phyloP scores from a whole-genome alignment of 2,113 vertebrate species.

The Felis chaus region DNA sequence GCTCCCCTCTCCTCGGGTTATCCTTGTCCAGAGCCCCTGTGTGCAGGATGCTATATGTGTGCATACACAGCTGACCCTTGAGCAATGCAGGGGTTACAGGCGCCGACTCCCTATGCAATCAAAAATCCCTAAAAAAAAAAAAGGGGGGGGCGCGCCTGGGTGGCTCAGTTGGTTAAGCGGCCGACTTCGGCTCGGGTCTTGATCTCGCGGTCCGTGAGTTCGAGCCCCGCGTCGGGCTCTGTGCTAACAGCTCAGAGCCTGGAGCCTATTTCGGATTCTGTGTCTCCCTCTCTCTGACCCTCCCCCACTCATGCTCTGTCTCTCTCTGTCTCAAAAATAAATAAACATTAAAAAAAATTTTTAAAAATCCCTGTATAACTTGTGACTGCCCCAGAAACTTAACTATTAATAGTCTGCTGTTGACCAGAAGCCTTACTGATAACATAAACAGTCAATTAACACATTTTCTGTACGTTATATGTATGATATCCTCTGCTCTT shows the following conservation, averaged over 20 bases:
- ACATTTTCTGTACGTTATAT: not conserved
- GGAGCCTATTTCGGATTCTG: too few relatives aligned
- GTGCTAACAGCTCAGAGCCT: too few relatives aligned
- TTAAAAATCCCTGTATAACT: not conserved
- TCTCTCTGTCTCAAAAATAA: too few relatives aligned
- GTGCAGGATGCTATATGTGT: rapidly evolving
- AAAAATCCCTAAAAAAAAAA: not conserved
- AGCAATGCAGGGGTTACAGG: not conserved
- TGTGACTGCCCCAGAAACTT: not conserved
- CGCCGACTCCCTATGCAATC: not conserved
- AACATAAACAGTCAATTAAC: not conserved
- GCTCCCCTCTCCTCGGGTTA: not conserved
- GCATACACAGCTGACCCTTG: not conserved
- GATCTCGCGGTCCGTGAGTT: too few relatives aligned
- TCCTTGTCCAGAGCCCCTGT: too few relatives aligned
- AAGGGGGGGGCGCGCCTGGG: too few relatives aligned
- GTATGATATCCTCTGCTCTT: not conserved
- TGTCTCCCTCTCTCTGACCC: too few relatives aligned
- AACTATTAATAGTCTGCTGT: not conserved
- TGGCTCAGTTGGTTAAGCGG: too few relatives aligned
- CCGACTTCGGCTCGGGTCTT: too few relatives aligned
- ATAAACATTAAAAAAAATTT: too few relatives aligned
- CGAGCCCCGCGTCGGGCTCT: too few relatives aligned
- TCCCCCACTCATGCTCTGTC: too few relatives aligned
- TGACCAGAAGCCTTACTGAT: not conserved